A percentile compares a stretch with the other conserved stretches of the same genome.
These are phyloP conservation scores for Acanthurus leucopareius DNA, from an alignment of 2,797 vertebrate genomes.

Conservation along the genomic window DNA sequence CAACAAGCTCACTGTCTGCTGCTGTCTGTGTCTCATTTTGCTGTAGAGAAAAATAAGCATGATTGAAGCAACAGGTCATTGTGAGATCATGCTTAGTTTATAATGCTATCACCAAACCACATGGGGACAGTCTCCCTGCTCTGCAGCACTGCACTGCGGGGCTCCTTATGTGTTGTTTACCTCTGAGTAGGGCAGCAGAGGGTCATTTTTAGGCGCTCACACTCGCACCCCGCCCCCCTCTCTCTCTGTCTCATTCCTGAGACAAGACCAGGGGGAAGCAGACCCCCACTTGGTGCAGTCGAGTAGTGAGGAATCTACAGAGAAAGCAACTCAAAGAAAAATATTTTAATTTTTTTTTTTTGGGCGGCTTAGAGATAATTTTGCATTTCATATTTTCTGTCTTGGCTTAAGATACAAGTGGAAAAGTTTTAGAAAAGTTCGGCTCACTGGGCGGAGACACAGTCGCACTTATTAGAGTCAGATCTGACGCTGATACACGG, in stretches of 20 bases:
- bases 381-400: not conserved
- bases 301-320: not conserved
- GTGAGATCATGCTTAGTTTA: slow-evolving; percentile 15
- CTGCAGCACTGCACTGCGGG: not conserved
- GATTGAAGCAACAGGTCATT: slow-evolving; percentile 34
- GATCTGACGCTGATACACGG: slow-evolving; percentile 38
- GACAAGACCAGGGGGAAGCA: slow-evolving; percentile 45
- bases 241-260: slow-evolving; percentile 52
- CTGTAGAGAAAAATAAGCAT: slow-evolving; percentile 1
- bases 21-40: slow-evolving; percentile 17
- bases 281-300: slow-evolving; percentile 10
- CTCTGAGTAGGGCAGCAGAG: slow-evolving; percentile 24
- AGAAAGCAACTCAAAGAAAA: not conserved
- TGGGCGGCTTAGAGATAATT: not conserved
- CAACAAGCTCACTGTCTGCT: slow-evolving; percentile 28
- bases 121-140: not conserved
- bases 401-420: slow-evolving; percentile 12
- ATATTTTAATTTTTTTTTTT: not conserved
- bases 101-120: not conserved
- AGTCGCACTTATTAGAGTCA: slow-evolving; percentile 11
- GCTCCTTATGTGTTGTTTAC: slow-evolving; percentile 41
- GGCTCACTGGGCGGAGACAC: slow-evolving; percentile 32
- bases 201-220: slow-evolving; percentile 49
- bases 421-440: slow-evolving; percentile 37
- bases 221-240: slow-evolving; percentile 22